Conservation (phyloP, 2,888 invertebrate genomes). For the Yponomeuta sedellus region DNA sequence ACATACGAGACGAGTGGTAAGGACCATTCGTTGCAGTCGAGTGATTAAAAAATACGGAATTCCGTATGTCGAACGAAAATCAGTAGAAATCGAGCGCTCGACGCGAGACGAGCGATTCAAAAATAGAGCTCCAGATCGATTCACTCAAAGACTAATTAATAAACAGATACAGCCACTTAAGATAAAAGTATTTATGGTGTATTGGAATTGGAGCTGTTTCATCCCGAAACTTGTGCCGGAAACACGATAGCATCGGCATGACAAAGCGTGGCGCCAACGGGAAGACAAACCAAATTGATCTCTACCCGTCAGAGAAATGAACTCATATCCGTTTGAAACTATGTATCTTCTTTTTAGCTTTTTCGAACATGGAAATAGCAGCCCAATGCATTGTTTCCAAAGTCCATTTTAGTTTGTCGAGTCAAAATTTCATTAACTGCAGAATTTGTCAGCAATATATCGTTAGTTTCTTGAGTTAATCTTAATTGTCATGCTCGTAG, state of each 20-base stretch:
- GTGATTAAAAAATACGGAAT: no score
- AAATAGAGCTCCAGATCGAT: no score
- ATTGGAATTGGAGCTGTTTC: constrained; percentile 31
- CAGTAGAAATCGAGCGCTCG: no score
- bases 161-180: constrained; percentile 76
- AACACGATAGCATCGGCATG: constrained; percentile 71
- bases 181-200: constrained; percentile 63
- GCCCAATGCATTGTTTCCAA: neutral
- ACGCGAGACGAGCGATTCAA: no score
- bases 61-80: no score
- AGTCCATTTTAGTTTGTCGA: neutral
- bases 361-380: neutral
- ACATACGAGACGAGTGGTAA: no score
- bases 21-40: no score
- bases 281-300: constrained; percentile 28
- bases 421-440: constrained; percentile 5
- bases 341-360: neutral
- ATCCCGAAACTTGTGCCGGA: constrained; percentile 74
- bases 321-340: constrained; percentile 16
- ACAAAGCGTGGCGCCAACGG: constrained; percentile 72
- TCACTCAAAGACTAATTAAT: constrained; percentile 69
- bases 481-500: neutral
- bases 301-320: constrained; percentile 16
- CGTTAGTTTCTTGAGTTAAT: neutral
- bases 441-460: neutral